Percentiles rank a stretch among this genome's conserved stretches.
Conservation (phyloP, 2,797 vertebrate genomes). For the Aulostomus chinensis region DNA sequence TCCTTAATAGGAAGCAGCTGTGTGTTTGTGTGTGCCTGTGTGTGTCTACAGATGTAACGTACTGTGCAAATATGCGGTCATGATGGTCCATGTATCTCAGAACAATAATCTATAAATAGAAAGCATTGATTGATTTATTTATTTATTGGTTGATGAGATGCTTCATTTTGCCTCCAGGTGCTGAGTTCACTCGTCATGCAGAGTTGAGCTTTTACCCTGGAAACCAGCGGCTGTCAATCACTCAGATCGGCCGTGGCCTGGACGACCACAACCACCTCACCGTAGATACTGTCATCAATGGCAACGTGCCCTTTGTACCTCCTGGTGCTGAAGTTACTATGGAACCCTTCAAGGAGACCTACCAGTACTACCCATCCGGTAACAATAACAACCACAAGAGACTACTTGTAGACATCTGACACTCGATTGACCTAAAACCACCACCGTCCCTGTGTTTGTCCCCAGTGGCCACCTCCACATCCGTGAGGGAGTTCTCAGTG, state of each 20-base stretch:
- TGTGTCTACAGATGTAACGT: conserved; percentile 19
- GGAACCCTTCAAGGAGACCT: conserved; percentile 88
- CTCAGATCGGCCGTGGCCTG: conserved; percentile 86
- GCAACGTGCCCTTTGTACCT: conserved; percentile 84
- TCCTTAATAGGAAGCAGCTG: conserved; percentile 74
- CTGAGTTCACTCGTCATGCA: conserved; percentile 85
- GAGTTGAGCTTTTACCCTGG: conserved; percentile 89
- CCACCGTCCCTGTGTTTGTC: not conserved
- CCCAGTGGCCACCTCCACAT: conserved; percentile 84
- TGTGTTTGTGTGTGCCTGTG: conserved; percentile 22
- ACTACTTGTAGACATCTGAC: not conserved
- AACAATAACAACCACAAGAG: conserved; percentile 23
- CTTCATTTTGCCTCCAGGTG: conserved; percentile 74
- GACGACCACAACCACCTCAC: conserved; percentile 88
- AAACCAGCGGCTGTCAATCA: conserved; percentile 83
- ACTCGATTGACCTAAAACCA: not conserved
- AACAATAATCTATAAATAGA: conserved; percentile 6
- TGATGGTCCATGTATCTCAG: too few relatives aligned
- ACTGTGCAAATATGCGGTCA: not conserved
- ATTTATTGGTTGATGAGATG: not conserved
- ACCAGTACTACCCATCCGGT: conserved; percentile 90
- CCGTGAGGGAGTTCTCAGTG: conserved; percentile 83
- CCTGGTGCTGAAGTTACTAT: conserved; percentile 82
- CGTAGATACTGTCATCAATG: conserved; percentile 84
- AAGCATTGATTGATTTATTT: not conserved